Conservation (phyloP, 2,888 invertebrate genomes). For the Thysanoteuthis rhombus region DNA sequence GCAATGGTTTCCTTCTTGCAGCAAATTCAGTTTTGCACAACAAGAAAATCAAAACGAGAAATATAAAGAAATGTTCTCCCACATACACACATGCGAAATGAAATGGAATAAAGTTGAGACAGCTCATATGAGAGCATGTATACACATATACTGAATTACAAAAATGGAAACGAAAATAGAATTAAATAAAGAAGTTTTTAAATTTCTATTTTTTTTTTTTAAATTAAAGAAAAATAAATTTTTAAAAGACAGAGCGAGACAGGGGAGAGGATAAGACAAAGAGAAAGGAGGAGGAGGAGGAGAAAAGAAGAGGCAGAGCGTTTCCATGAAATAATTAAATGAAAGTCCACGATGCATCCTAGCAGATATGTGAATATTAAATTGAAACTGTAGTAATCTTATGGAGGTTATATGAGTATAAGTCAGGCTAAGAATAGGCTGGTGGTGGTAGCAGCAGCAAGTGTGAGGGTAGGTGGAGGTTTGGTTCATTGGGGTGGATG, state of each 20-base stretch:
- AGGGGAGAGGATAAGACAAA: neutral
- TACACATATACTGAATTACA: neutral
- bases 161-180: neutral
- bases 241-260: neutral
- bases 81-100: neutral
- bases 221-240: constrained; percentile 17
- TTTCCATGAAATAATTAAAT: constrained; percentile 28
- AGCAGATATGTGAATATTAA: constrained; percentile 28
- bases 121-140: neutral
- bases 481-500: too few relatives aligned
- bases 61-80: neutral
- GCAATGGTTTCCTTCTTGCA: constrained; percentile 21
- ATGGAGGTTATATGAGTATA: constrained; percentile 23
- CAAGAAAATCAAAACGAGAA: neutral
- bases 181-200: neutral
- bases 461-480: neutral
- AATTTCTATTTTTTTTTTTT: neutral
- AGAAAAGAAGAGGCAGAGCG: neutral
- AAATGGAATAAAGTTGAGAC: neutral
- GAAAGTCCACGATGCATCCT: constrained; percentile 17
- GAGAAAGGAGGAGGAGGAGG: neutral
- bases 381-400: constrained; percentile 30
- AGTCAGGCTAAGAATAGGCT: constrained; percentile 28
- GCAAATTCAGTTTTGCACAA: constrained; percentile 20
- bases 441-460: neutral